Base-by-base conservation (phyloP, 2,113 vertebrate genomes). In the Vanacampus margaritifer region DNA sequence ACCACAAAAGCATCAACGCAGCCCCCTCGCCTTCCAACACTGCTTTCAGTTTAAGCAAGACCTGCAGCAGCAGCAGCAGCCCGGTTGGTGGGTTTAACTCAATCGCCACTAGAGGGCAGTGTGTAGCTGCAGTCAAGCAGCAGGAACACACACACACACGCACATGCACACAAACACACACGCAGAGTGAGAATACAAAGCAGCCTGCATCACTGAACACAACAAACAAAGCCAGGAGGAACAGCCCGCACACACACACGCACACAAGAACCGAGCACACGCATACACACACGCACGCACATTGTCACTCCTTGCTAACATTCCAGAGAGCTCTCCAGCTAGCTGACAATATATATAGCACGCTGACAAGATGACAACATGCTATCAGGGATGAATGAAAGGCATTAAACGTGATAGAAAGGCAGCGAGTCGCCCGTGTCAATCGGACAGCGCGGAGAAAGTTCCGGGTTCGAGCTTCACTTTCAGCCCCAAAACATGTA, bases 21-120 rank as follows among this genome's bases (percentile, higher is more conserved):
- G 70, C 71, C 79, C 76, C 78, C 84, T 73, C 39, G 19, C 67
- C 74, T 76, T 77, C 76, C 78, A 65, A 73, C 80, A 76, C 79
- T 79, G 84, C 75, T 73, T 83, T 84, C 82, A 78, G 82, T 77
- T 87, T 81, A 79, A 89, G 84, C 77, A 86, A 84, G 89, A 88
- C 82, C 85, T 73, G 78, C 78, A 75, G 39, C 46, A 62, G n/a
- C 21, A n/a, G n/a, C 28, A 32, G 28, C 11, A 48, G 46, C 24
- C 26, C 74, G 39, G 65, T 68, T 87, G 80, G 83, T 67, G 74
- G 81, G 67, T 79, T 82, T 56, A 19, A 16, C 41, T 54, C 65
- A 70, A 51, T 36, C 37, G 59, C 72, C 90, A 88, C 88, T 87
- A 89, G 90, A 90, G 89, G 90, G 90, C 91, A 92, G 90, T 90